Evolutionary conservation across 2,797 vertebrate species (phyloP).

Genomic region (Esox lucius): DNA sequence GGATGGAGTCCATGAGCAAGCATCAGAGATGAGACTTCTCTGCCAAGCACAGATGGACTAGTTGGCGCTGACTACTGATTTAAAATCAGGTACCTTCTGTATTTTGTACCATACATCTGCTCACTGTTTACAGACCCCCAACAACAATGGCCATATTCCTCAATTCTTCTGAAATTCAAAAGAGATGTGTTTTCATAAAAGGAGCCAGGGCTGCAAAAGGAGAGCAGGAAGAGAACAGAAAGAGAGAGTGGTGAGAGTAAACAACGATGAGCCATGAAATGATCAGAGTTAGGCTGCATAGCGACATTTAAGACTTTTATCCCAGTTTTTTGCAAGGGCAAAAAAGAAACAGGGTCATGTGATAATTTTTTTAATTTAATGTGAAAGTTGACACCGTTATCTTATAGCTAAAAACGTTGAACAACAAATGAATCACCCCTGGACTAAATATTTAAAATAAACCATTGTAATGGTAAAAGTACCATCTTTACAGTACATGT

Average conservation of each 20-base stretch:
- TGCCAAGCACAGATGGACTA: constrained; percentile 1
- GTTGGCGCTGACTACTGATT: neutral
- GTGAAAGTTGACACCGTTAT: constrained; percentile 25
- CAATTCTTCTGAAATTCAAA: constrained; percentile 64
- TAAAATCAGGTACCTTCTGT: neutral
- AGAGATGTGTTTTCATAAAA: constrained; percentile 49
- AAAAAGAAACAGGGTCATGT: neutral
- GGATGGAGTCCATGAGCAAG: neutral
- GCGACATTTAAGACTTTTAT: constrained; percentile 22
- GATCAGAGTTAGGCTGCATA: constrained; percentile 18
- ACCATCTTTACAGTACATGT: neutral
- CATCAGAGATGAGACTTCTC: neutral
- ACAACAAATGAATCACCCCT: neutral
- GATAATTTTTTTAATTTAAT: constrained; percentile 42
- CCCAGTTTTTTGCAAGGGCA: constrained; percentile 12
- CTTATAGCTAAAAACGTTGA: constrained; percentile 9
- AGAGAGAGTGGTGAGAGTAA: constrained; percentile 6
- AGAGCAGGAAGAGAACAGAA: neutral
- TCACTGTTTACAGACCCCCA: constrained; percentile 16
- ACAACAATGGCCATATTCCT: constrained; percentile 41
- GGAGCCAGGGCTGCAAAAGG: constrained; percentile 61
- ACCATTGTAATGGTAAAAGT: neutral
- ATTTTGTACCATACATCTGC: constrained; percentile 25
- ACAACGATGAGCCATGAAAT: constrained; percentile 30
- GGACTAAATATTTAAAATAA: neutral